Percentiles rank a stretch among this genome's conserved stretches.
Evolutionary conservation across 2,888 invertebrate species (phyloP).

Genomic region (Tachina lurida): DNA sequence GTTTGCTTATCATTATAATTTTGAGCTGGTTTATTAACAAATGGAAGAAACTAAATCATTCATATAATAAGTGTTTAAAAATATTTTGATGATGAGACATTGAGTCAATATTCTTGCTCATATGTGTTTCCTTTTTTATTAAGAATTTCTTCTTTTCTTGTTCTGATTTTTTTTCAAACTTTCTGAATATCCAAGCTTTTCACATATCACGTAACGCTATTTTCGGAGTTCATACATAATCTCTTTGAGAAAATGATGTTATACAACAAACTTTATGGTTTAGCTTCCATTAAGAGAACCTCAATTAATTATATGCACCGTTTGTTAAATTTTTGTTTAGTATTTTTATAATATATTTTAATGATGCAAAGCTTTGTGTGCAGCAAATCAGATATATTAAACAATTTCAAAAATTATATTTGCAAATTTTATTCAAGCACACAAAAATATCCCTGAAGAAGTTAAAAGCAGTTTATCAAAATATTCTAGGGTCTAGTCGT

Average conservation of each 20-base stretch:
- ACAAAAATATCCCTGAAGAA: too few species aligned
- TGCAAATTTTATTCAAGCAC: too few species aligned
- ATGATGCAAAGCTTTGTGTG: neutral
- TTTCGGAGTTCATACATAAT: too few species aligned
- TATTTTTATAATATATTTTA: slow-evolving; percentile 5
- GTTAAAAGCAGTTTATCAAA: too few species aligned
- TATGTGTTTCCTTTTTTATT: too few species aligned
- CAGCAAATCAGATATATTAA: neutral
- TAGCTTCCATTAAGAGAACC: slow-evolving; percentile 17
- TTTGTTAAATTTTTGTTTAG: slow-evolving; percentile 19
- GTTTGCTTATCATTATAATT: slow-evolving; percentile 12
- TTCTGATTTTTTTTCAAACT: too few species aligned
- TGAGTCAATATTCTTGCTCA: too few species aligned
- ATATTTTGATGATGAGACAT: neutral
- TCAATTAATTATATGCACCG: neutral
- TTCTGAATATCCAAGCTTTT: too few species aligned
- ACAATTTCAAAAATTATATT: neutral
- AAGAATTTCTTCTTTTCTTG: too few species aligned
- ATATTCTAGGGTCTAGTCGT: too few species aligned
- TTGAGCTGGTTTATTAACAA: neutral
- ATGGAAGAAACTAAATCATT: slow-evolving; percentile 30
- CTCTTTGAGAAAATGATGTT: neutral
- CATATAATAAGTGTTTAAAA: neutral
- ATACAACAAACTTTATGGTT: neutral
- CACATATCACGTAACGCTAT: too few species aligned